Evolutionary conservation across 2,113 vertebrate species (phyloP).

Genomic region (Eretmochelys imbricata): DNA sequence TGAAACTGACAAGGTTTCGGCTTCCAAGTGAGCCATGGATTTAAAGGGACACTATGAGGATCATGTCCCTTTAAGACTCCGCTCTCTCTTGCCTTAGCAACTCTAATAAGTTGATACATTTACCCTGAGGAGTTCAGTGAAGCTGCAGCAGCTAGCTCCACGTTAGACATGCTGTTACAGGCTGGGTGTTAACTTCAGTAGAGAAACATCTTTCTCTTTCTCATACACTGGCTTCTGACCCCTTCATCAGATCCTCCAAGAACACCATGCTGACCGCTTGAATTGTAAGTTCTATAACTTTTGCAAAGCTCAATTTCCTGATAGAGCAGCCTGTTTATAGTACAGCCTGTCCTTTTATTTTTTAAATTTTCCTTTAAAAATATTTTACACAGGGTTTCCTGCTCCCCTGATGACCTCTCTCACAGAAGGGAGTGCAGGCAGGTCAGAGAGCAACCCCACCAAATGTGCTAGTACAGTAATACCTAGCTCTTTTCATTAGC

Average conservation of each 20-base stretch:
- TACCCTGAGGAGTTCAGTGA: neutral
- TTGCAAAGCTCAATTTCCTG: neutral
- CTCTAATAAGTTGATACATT: neutral
- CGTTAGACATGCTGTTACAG: rapidly evolving
- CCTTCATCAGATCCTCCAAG: neutral
- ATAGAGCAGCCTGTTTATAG: too few species aligned
- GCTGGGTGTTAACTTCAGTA: neutral
- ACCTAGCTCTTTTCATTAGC: neutral
- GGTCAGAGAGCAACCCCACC: neutral
- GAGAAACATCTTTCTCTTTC: neutral
- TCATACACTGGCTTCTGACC: neutral
- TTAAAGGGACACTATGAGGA: neutral
- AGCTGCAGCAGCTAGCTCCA: too few species aligned
- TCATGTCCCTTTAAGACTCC: neutral
- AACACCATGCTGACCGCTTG: neutral
- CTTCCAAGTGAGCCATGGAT: neutral
- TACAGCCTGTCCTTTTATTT: neutral
- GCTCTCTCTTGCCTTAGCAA: neutral
- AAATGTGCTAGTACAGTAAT: neutral
- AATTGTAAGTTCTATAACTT: neutral
- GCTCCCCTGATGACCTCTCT: neutral
- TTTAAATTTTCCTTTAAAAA: neutral
- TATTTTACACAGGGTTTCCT: neutral
- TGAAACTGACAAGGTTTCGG: neutral
- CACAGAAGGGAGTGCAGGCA: neutral